phyloP scores from a whole-genome alignment of 2,113 vertebrate species.

The Fukomys damarensis region DNA sequence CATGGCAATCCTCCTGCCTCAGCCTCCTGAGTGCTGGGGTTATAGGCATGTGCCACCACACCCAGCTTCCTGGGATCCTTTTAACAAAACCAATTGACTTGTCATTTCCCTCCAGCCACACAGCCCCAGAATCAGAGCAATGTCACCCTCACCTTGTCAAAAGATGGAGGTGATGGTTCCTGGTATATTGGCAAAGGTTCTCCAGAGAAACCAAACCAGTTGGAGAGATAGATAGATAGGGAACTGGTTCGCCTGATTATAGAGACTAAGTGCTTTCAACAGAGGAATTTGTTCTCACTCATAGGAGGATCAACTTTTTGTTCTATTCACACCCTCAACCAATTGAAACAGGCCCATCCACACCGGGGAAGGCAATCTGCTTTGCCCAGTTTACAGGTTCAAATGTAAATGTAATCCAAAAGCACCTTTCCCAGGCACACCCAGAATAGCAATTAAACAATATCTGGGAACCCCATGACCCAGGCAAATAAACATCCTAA shows the following conservation, averaged over 20 bases:
- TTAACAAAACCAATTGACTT: neutral
- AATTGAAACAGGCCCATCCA: neutral
- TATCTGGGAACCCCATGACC: neutral
- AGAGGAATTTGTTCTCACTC: neutral
- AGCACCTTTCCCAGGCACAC: neutral
- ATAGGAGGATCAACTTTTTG: neutral
- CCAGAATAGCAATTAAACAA: neutral
- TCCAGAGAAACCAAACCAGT: neutral
- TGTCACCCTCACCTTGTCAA: neutral
- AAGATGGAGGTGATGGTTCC: neutral
- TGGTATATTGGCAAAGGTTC: neutral
- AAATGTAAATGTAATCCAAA: neutral
- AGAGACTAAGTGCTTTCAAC: neutral
- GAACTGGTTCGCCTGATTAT: neutral
- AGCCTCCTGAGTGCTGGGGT: no score
- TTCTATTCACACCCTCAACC: neutral
- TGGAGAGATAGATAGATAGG: neutral
- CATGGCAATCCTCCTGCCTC: no score
- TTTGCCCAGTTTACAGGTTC: neutral
- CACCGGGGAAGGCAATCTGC: neutral
- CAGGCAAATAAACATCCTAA: neutral
- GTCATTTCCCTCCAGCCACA: neutral
- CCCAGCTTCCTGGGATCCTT: neutral
- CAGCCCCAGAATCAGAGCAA: neutral
- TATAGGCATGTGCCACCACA: no score